Base-by-base conservation (phyloP, 2,888 invertebrate genomes). In the Linnaemya vulpina region DNA sequence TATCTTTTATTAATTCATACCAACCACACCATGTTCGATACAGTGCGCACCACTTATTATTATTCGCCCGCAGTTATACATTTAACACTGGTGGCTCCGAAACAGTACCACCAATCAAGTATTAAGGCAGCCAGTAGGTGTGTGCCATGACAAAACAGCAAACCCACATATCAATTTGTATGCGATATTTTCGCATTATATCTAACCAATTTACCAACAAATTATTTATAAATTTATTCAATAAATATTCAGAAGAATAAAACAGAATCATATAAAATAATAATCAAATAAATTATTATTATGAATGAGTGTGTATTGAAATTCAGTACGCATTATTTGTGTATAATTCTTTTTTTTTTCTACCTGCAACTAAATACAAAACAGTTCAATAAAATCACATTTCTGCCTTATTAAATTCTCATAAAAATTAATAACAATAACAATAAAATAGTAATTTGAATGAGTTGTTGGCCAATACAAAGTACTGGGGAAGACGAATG, bases 351-450 rank as follows among this genome's bases (percentile, higher is more conserved):
- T 40, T 53, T 55, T 68, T 40, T 53, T 17, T 53, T 81, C 55
- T 81, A 35, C 43, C 53, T 20, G n/a, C 40, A 11, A 70, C 35
- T 74, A 40, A 62, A 25, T 62, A 62, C 38, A 71, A 67, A 84
- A 70, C 79, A 58, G 71, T 58, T 74, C 68, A 82, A 86, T 87
- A 76, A 84, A 86, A 86, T 84, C 79, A 86, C 70, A 84, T 84
- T 79, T 77, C 84, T 73, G 74, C 84, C 85, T 87, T 86, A 88
- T 88, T 88, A 88, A 88, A 88, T 87, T 82, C 82, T 79, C 86
- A 86, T 88, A 88, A 87, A 88, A 87, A 87, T 87, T 87, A 84
- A 87, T 82, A 85, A 86, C 80, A 86, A 84, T 83, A 79, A 83
- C 58, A 74, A 76, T 67, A 67, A 75, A 76, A 65, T 40, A 81